Percentiles rank a stretch among this genome's conserved stretches.
Evolutionary conservation across 2,797 vertebrate genomes (phyloP).

Genomic region (Remorina albescens): DNA sequence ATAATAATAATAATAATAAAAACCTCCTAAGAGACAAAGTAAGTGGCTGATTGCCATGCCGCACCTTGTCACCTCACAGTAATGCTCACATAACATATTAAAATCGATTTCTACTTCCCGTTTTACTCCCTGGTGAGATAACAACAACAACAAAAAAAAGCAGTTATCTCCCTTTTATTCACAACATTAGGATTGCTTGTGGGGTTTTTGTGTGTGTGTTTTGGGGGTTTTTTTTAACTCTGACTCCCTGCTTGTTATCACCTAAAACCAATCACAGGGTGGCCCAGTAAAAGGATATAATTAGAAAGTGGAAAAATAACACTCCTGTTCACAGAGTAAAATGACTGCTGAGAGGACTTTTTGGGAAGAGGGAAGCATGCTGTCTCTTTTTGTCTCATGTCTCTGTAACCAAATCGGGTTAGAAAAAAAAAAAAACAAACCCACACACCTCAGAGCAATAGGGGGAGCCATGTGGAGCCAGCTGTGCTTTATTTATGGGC

Average conservation of each 20-base stretch:
- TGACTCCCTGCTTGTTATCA: slow-evolving; percentile 66
- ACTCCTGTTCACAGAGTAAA: slow-evolving; percentile 62
- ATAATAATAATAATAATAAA: slow-evolving; percentile 59
- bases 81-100: slow-evolving; percentile 64
- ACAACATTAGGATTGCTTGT: slow-evolving; percentile 72
- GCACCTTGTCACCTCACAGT: slow-evolving; percentile 63
- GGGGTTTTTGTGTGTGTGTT: no score
- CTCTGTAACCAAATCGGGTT: slow-evolving; percentile 31
- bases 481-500: slow-evolving; percentile 7
- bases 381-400: slow-evolving; percentile 23
- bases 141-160: slow-evolving; percentile 60
- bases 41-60: slow-evolving; percentile 50
- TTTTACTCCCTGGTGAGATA: slow-evolving; percentile 67
- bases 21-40: slow-evolving; percentile 58
- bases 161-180: slow-evolving; percentile 67
- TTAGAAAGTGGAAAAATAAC: slow-evolving; percentile 75
- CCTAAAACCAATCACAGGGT: slow-evolving; percentile 76
- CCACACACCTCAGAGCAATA: slow-evolving; percentile 13
- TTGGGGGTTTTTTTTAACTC: slow-evolving; percentile 63
- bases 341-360: slow-evolving; percentile 47
- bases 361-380: slow-evolving; percentile 29
- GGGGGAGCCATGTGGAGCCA: slow-evolving; percentile 11
- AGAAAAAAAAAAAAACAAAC: slow-evolving; percentile 7
- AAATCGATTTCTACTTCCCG: slow-evolving; percentile 58
- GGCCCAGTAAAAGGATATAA: slow-evolving; percentile 78